Conservation (phyloP, 2,888 invertebrate species). For the Habroteleia sp. region DNA sequence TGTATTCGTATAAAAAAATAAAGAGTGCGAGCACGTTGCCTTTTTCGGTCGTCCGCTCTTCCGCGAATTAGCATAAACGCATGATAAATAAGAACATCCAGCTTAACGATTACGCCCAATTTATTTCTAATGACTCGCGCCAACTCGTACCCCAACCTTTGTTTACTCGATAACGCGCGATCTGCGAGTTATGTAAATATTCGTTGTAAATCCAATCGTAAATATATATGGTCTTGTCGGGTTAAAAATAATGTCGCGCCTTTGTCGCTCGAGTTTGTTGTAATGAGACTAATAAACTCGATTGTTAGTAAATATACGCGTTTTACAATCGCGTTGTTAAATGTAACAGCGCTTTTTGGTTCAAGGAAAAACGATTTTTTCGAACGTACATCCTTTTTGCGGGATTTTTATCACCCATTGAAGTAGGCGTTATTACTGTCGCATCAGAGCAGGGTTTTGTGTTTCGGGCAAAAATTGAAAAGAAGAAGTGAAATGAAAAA, state of each 20-base stretch:
- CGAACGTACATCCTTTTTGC: no score
- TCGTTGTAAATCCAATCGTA: conserved; percentile 4
- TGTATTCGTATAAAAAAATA: conserved; percentile 24
- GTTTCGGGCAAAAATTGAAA: no score
- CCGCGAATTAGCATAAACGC: conserved; percentile 25
- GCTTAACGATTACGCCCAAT: conserved; percentile 32
- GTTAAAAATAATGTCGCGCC: conserved; percentile 21
- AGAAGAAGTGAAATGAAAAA: no score
- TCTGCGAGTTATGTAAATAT: conserved; percentile 23
- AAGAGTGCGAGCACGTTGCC: conserved; percentile 1
- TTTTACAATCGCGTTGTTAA: no score
- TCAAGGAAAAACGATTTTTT: no score
- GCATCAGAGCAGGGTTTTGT: no score
- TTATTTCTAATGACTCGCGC: conserved; percentile 34
- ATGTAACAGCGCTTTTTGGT: no score
- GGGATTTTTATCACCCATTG: no score
- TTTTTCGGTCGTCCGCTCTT: conserved; percentile 19
- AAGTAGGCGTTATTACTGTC: no score
- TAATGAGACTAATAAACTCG: no score
- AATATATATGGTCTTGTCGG: background rate
- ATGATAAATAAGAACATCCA: conserved; percentile 19
- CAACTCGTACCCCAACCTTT: conserved; percentile 11
- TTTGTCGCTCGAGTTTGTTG: conserved; percentile 2
- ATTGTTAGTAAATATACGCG: background rate
- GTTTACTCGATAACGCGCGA: conserved; percentile 15